A percentile compares a stretch with the other conserved stretches of the same genome.
These are phyloP conservation scores for Yoshiicerus persimilis DNA, from an alignment of 1,140 invertebrate species.

Conservation along the genomic window DNA sequence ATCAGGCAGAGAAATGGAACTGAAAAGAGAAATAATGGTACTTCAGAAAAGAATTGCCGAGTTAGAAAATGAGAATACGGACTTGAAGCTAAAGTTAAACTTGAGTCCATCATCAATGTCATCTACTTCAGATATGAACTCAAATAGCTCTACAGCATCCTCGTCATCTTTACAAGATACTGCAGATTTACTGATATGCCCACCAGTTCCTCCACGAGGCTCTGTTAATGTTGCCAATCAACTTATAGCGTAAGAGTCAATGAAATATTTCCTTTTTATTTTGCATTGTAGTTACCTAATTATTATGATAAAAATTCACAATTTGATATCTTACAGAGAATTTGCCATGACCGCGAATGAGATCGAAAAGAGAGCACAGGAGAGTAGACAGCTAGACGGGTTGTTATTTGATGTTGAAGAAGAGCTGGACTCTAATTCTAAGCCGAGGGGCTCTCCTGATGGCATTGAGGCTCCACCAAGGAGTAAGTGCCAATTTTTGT, in stretches of 20 bases:
- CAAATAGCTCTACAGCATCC: slow-evolving; percentile 53
- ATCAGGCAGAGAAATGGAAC: slow-evolving; percentile 72
- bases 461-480: slow-evolving; percentile 53
- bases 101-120: neutral
- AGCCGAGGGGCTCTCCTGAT: slow-evolving; percentile 52
- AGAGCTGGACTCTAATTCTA: slow-evolving; percentile 64
- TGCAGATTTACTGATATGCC: slow-evolving; percentile 32
- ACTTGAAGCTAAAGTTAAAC: slow-evolving; percentile 61
- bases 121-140: slow-evolving; percentile 51
- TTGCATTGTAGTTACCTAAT: too few relatives aligned
- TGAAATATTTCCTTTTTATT: neutral
- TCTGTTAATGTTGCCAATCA: slow-evolving; percentile 54
- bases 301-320: neutral
- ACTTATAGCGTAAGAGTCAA: slow-evolving; percentile 33
- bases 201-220: slow-evolving; percentile 67
- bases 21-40: slow-evolving; percentile 68
- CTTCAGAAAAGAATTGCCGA: slow-evolving; percentile 72
- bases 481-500: slow-evolving; percentile 37
- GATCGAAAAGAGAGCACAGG: slow-evolving; percentile 54
- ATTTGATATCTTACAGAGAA: slow-evolving; percentile 36
- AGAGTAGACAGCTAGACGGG: slow-evolving; percentile 76
- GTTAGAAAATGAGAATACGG: slow-evolving; percentile 70
- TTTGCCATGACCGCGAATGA: slow-evolving; percentile 47
- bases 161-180: slow-evolving; percentile 28
- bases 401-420: slow-evolving; percentile 75